These are phyloP conservation scores for Cephalophus harveyi DNA, from an alignment of 2,113 vertebrate species.

Conservation along the genomic window DNA sequence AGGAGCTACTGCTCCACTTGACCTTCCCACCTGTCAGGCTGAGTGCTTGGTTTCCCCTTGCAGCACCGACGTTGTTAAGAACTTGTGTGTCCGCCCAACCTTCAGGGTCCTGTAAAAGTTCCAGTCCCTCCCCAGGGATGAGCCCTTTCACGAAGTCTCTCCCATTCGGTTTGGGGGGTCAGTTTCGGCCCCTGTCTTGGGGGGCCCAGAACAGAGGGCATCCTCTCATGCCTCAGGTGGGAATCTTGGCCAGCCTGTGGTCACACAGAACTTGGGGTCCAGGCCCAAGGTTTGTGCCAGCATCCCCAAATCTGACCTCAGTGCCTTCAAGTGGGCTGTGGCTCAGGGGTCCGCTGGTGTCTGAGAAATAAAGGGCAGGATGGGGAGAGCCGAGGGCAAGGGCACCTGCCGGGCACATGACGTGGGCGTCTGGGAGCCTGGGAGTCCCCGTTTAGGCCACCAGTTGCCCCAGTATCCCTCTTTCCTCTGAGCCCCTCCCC, in stretches of 20 bases:
- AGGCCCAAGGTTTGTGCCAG: neutral
- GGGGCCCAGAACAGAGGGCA: neutral
- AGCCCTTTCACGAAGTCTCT: neutral
- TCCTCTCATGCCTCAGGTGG: neutral
- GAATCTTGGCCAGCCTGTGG: neutral
- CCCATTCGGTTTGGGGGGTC: neutral
- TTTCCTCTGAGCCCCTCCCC: neutral
- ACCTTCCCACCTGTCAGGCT: neutral
- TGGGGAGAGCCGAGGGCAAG: neutral
- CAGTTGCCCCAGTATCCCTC: neutral
- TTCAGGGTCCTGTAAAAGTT: neutral
- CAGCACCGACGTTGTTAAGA: no score
- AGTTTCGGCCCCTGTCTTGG: neutral
- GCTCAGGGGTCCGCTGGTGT: neutral
- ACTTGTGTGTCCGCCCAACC: neutral
- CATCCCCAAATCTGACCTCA: neutral
- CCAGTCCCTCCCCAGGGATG: accelerated
- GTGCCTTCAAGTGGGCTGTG: neutral
- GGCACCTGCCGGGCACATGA: neutral
- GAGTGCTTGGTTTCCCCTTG: neutral
- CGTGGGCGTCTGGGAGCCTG: accelerated
- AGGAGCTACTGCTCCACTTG: neutral
- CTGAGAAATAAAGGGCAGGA: neutral
- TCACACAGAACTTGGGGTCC: neutral
- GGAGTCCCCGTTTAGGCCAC: neutral